Percentiles rank a stretch among this genome's conserved stretches.
Evolutionary conservation across 2,113 vertebrate species (phyloP).

Genomic region (Pseudopodoces humilis): DNA sequence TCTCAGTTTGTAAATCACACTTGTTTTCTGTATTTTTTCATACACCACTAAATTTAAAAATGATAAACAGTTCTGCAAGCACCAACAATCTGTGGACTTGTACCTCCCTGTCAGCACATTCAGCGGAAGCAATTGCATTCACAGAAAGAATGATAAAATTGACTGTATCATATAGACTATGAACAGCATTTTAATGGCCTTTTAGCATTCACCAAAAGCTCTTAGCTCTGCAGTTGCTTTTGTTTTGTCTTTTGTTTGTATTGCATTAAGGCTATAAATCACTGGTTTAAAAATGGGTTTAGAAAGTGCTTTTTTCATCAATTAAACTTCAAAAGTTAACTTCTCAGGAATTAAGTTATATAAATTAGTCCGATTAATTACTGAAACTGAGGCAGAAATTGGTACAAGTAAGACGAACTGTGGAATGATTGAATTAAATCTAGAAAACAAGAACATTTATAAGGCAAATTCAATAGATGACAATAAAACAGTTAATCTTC

Average conservation of each 20-base stretch:
- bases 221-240: conserved; percentile 28
- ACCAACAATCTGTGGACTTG: neutral
- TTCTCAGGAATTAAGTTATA: neutral
- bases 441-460: neutral
- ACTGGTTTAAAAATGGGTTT: neutral
- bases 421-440: neutral
- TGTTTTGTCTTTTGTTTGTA: conserved; percentile 9
- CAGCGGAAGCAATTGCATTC: conserved; percentile 14
- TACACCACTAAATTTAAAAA: conserved; percentile 16
- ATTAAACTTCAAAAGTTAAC: neutral
- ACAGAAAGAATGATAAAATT: conserved; percentile 39
- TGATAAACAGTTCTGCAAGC: conserved; percentile 9
- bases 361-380: neutral
- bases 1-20: conserved; percentile 24
- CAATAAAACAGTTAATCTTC: neutral
- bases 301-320: neutral
- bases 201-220: conserved; percentile 20
- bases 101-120: conserved; percentile 23
- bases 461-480: neutral
- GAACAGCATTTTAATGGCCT: conserved; percentile 28
- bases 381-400: neutral
- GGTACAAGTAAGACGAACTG: neutral
- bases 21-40: neutral
- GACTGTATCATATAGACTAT: neutral
- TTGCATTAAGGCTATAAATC: neutral